Evolutionary conservation across 2,888 invertebrate species (phyloP), one percentile per base, ranked within the genome.

Genomic region (Pecten maximus): DNA sequence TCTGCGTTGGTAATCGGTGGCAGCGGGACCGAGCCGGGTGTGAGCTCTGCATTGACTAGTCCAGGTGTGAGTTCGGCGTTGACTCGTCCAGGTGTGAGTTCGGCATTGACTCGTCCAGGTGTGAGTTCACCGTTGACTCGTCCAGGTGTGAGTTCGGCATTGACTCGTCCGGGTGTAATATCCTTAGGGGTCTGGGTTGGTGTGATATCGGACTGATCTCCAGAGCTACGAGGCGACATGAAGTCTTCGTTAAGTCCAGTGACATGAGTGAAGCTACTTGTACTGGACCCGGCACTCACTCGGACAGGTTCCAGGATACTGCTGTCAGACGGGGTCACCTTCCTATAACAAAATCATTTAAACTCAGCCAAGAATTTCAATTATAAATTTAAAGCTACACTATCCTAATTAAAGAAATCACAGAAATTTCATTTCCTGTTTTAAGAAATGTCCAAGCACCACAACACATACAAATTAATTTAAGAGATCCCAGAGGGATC

Each of bases 201-300:
- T 16, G 95, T 95, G 91, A 93, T 93, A n/a, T 89, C 90, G 4
- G 92, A 92, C 54, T 91, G 91, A 40, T 94, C 91, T 15, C 92
- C 91, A 16, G 94, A 94, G 89, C 94, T 95, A 19, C 92, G 94
- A 8, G 95, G 95, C 8, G 96, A 95, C 48, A 93, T 91, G 3
- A 94, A 90, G 39, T 94, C 94, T 6, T 95, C 95, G 28, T 94
- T 93, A 91, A 95, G 93, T 23, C 95, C 94, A 0, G 95, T 94
- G 40, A 96, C 96, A 35, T 95, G 94, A 12, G 96, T 96, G 88
- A 96, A 96, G 89, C 96, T 96, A 91, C 95, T 96, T 10, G 95
- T 95, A 90, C 95, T 95, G 10, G 96, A 96, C 39, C 92, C 92
- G 0, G 74, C 74, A 90, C 94, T 95, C 89, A 93, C 94, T 39